phyloP scores from a whole-genome alignment of 2,888 invertebrate genomes.

The Dyspetes luteomarginatus region DNA sequence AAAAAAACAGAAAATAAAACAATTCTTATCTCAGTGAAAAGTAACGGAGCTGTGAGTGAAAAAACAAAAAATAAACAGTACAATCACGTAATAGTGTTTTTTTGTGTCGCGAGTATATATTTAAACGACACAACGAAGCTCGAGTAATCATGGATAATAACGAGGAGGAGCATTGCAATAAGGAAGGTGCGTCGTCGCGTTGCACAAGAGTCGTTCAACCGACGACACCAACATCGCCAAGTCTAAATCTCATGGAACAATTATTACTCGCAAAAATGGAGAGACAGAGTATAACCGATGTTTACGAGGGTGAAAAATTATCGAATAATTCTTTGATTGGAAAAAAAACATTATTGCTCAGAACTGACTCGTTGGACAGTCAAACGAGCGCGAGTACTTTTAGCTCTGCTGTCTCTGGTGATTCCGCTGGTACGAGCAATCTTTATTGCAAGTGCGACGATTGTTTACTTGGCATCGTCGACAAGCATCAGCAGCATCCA shows the following conservation, averaged over 20 bases:
- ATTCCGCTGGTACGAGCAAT: constrained; percentile 87
- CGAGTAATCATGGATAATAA: constrained; percentile 7
- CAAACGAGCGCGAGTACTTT: constrained; percentile 86
- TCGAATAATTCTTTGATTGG: constrained; percentile 57
- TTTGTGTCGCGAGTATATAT: background rate
- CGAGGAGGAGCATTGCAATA: constrained; percentile 64
- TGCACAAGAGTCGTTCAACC: constrained; percentile 79
- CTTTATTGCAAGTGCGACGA: constrained; percentile 92
- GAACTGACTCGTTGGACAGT: constrained; percentile 90
- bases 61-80: too few species aligned
- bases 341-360: constrained; percentile 84
- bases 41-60: too few species aligned
- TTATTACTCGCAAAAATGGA: constrained; percentile 93
- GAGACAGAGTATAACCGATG: constrained; percentile 84
- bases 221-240: constrained; percentile 85
- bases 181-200: constrained; percentile 68
- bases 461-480: constrained; percentile 92
- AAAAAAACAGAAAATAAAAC: too few species aligned
- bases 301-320: constrained; percentile 68
- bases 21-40: too few species aligned
- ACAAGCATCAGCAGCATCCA: constrained; percentile 85
- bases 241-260: constrained; percentile 88
- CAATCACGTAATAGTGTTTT: too few species aligned
- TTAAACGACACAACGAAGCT: background rate
- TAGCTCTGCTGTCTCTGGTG: constrained; percentile 87